phyloP scores from a whole-genome alignment of 1,140 invertebrate species.

The Tenebrio molitor region DNA sequence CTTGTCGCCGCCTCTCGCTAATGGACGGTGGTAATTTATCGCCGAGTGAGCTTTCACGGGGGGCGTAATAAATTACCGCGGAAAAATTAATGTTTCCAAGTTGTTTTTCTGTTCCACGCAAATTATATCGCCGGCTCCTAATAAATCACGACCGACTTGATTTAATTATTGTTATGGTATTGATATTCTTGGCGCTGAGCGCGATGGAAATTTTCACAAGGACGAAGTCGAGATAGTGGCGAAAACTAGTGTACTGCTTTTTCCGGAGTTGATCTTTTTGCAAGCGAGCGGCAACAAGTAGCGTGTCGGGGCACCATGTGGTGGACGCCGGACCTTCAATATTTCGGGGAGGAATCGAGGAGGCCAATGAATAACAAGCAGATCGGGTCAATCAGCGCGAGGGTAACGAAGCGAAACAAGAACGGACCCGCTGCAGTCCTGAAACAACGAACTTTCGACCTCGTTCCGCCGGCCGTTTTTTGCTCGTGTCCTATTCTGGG shows the following conservation, averaged over 20 bases:
- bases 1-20: background rate
- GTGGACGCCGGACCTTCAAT: no score
- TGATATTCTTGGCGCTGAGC: background rate
- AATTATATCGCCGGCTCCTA: background rate
- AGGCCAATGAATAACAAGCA: constrained; percentile 23
- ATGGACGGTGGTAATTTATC: background rate
- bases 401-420: constrained; percentile 13
- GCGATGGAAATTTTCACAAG: no score
- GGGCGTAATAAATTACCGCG: background rate
- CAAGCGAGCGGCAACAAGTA: no score
- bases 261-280: no score
- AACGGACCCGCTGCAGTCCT: background rate
- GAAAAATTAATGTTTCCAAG: background rate
- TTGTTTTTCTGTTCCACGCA: background rate
- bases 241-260: no score
- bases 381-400: constrained; percentile 1
- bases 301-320: no score
- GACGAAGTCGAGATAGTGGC: no score
- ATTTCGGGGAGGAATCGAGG: no score
- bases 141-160: background rate
- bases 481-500: no score
- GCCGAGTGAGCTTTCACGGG: background rate
- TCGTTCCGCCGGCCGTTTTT: no score
- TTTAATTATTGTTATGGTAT: background rate
- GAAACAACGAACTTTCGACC: no score